Base-by-base conservation (phyloP, 1,140 invertebrate species). In the Platorchestia sp. region DNA sequence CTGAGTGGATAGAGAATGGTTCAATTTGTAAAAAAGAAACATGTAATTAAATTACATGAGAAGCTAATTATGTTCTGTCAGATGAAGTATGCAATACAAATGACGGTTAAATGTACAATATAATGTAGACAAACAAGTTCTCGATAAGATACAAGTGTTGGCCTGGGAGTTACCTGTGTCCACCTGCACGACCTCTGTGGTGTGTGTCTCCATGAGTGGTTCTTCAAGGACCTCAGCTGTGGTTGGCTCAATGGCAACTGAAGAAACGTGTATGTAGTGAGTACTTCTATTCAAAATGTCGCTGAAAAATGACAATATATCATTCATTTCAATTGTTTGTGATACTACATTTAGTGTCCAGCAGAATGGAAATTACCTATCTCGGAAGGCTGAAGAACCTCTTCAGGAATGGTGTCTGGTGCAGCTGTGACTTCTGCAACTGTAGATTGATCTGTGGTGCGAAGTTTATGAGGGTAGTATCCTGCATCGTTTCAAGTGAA, bases 211-310 rank as follows among this genome's bases (percentile, higher is more conserved):
- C 3, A 90, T 3, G 14, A 43, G 87, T 43, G 19, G 87, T 90
- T 90, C 87, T 90, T 90, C 87, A 41, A 42, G 87, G 10, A 90
- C 87, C 44, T 42, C 87, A 90, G 87, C 44, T 42, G 87, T 90
- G 44, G 44, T 90, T 19, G 87, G 41, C 87, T 90, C 87, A 41
- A 90, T 22, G 22, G 87, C 14, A 90, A 14, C 87, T 43, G 87
- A 19, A 43, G 27, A 42, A 42, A 44, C 5, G 41, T 90, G 41
- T 45, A 16, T 90, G 44, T 42, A 5, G 42, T 43, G 41, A 90
- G 27, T 45, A 10, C 14, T 90, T 14, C 42, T 5, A 22, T 42
- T 42, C 0, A 42, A 43, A 90, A 90, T 7, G 42, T 3, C 42
- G 87, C 19, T 42, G 0, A 27, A 42, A 5, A 42, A 43, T 42